These are phyloP conservation scores for Drosophila paracracens DNA, from an alignment of 2,888 invertebrate genomes.

Conservation along the genomic window DNA sequence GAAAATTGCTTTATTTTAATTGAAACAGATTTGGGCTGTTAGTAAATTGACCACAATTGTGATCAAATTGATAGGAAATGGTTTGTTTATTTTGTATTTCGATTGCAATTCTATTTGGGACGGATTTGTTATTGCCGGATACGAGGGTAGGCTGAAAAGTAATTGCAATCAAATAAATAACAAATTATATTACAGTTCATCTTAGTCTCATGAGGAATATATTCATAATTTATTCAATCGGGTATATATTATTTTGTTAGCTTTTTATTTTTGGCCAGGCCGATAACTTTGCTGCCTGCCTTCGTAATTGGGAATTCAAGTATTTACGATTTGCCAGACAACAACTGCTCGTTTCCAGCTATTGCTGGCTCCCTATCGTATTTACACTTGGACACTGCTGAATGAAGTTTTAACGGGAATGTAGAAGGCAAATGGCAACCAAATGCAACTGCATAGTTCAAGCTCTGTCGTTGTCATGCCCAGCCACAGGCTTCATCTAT, in stretches of 20 bases:
- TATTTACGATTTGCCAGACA: conserved; percentile 17
- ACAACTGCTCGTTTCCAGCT: neutral
- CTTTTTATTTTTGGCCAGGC: neutral
- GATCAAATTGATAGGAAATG: neutral
- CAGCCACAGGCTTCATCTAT: conserved; percentile 2
- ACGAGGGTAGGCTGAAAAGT: neutral
- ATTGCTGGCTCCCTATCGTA: conserved; percentile 12
- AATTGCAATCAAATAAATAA: neutral
- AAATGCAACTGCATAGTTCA: conserved; percentile 19
- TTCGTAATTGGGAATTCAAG: conserved; percentile 16
- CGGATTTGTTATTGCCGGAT: neutral
- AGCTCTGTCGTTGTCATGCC: neutral
- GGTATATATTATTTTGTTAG: neutral
- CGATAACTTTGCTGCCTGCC: neutral
- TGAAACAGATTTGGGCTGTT: neutral
- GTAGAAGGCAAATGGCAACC: too few species aligned
- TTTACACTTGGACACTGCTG: conserved; percentile 7
- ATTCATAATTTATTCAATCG: neutral
- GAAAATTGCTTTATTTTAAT: neutral
- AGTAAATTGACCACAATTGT: neutral
- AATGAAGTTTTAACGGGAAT: neutral
- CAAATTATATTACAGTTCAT: neutral
- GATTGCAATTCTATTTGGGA: conserved; percentile 5
- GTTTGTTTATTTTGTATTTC: conserved; percentile 8
- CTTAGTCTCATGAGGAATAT: neutral